Base-by-base conservation (phyloP, 2,797 vertebrate genomes). In the Lutjanus argentimaculatus region DNA sequence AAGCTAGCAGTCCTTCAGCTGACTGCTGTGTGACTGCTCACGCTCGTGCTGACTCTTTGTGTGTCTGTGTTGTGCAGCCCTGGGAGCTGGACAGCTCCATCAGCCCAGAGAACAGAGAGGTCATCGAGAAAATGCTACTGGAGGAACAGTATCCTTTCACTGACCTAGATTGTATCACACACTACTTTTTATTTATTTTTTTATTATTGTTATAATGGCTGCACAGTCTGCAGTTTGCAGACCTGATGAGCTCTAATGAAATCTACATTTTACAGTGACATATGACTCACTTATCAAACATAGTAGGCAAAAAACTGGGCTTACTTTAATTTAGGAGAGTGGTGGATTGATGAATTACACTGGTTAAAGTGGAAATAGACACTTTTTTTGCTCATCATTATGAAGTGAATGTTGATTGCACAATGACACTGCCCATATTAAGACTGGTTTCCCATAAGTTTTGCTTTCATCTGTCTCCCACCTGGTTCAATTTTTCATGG, bases 121-220 rank as follows among this genome's bases (percentile, higher is more conserved):
- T 87, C 69, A 99, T 99, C 85, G 96, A 99, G 95, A 98, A 95
- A 87, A 99, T 99, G 98, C 90, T 99, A 86, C 91, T 98, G 88
- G 99, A 99, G 90, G 99, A 99, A 92, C 96, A 99, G 97, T 99
- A 99, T 99, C 98, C 97, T 98, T 97, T 49, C 40, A 58, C 64
- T 8, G 13, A 8, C 15, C 16, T 1, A 12, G 10, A n/a, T 76
- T 2, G 36, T 72, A 68, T 57, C 75, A 71, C 59, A 16, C 40
- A 30, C 25, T 30, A 3, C 45, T 2, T 1, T 57, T 40, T 4
- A n/a, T 25, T n/a, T n/a, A n/a, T 30, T 2, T 30, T 30, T 30
- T 30, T 30, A 30, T 30, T 30, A 11, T 7, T 17, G 15, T 11
- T 14, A 42, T 4, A 19, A 16, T 22, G 57, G 57, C 56, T 25